Evolutionary conservation across 2,113 vertebrate species (phyloP).

Genomic region (Trematomus loennbergii): DNA sequence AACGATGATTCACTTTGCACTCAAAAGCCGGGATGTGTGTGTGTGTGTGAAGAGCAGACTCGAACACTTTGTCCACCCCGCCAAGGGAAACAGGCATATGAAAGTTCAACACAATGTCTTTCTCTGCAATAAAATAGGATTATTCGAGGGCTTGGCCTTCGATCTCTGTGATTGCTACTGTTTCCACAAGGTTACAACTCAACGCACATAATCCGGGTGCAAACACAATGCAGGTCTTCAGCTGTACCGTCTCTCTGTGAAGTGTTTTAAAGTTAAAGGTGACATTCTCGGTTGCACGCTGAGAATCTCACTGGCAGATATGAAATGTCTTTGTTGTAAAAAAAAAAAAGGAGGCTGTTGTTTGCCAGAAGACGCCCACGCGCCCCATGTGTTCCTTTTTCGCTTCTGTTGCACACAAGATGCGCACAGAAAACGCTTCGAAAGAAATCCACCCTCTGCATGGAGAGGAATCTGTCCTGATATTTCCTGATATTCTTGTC

Average conservation of each 20-base stretch:
- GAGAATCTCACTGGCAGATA: conserved; percentile 60
- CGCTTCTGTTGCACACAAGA: conserved; percentile 49
- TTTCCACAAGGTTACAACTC: conserved; percentile 4
- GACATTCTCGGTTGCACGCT: conserved; percentile 32
- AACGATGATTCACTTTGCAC: conserved; percentile 74
- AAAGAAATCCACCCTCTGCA: conserved; percentile 36
- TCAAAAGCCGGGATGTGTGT: conserved; percentile 53
- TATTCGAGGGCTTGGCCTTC: conserved; percentile 50
- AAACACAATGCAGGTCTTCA: not conserved
- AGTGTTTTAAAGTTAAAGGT: not conserved
- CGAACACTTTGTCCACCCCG: conserved; percentile 45
- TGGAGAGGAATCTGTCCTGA: conserved; percentile 4
- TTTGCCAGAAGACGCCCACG: conserved; percentile 80
- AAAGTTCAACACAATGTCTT: conserved; percentile 70
- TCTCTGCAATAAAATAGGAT: conserved; percentile 72
- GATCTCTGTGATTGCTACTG: conserved; percentile 8
- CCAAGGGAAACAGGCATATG: conserved; percentile 69
- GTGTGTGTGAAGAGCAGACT: conserved; percentile 28
- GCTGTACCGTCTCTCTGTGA: not conserved
- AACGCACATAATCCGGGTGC: not conserved
- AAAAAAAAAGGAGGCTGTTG: conserved; percentile 54
- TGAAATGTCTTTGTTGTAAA: conserved; percentile 74
- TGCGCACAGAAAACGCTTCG: conserved; percentile 28
- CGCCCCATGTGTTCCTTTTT: conserved; percentile 76
- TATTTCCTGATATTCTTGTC: not conserved